Conservation (phyloP, 2,113 vertebrate genomes). For the Protobothrops flavoviridis region DNA sequence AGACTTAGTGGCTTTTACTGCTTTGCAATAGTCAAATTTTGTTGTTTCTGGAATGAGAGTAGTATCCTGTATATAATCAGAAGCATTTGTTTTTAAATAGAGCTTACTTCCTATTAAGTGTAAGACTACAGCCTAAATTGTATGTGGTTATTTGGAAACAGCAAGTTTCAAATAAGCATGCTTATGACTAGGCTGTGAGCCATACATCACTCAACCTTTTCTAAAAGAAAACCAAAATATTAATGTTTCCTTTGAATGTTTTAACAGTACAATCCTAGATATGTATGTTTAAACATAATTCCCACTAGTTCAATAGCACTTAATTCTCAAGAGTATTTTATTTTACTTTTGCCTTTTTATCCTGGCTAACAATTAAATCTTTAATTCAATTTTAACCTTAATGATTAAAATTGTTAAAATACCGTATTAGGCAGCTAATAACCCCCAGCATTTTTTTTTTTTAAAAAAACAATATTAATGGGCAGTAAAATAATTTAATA, state of each 20-base stretch:
- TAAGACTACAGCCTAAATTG: neutral
- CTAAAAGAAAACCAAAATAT: neutral
- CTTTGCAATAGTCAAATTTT: neutral
- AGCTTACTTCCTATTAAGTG: neutral
- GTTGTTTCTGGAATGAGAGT: neutral
- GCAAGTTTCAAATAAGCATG: neutral
- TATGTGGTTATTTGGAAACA: neutral
- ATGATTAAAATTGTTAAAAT: neutral
- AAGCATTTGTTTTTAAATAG: neutral
- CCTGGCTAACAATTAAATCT: neutral
- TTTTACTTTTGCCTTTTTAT: neutral
- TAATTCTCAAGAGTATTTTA: neutral
- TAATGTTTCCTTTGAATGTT: neutral
- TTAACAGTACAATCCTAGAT: neutral
- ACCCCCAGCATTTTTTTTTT: too few relatives aligned
- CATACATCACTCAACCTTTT: neutral
- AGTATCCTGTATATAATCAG: neutral
- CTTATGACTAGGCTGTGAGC: neutral
- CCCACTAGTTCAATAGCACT: neutral
- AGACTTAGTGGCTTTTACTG: neutral
- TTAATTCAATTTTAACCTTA: neutral
- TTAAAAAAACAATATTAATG: neutral
- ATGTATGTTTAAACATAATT: neutral
- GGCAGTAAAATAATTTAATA: neutral
- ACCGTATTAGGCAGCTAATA: neutral